These are phyloP conservation scores for Pemphigus obesinymphae DNA, from an alignment of 1,140 invertebrate genomes.

Conservation along the genomic window DNA sequence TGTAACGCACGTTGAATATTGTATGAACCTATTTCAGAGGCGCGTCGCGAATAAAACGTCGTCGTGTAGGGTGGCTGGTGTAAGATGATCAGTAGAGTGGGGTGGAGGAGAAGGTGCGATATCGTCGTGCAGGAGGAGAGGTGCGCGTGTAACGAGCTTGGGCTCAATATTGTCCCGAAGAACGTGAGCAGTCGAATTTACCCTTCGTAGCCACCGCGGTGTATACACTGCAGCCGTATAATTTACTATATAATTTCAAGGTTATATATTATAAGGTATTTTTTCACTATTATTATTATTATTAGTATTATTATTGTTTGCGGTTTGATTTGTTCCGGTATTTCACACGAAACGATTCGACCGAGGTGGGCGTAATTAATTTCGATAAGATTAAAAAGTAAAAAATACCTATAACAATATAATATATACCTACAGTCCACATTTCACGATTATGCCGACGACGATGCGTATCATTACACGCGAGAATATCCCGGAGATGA, in stretches of 20 bases:
- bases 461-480: neutral
- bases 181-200: neutral
- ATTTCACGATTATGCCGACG: neutral
- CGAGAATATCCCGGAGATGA: neutral
- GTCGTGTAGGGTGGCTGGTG: neutral
- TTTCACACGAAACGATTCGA: neutral
- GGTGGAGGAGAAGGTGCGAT: neutral
- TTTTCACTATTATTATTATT: neutral
- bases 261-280: neutral
- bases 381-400: neutral
- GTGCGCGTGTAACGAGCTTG: neutral
- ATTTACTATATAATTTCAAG: neutral
- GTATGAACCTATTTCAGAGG: slow-evolving; percentile 27
- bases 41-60: slow-evolving; percentile 33
- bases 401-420: neutral
- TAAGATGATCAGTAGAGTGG: neutral
- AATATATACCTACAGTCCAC: neutral
- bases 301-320: neutral
- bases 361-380: neutral
- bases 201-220: neutral
- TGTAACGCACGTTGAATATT: slow-evolving; percentile 35
- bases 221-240: no score
- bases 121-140: neutral
- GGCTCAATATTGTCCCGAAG: neutral
- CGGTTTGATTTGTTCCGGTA: slow-evolving; percentile 6